Base-by-base conservation (phyloP, 1,140 invertebrate genomes). In the Reticulitermes speratus region DNA sequence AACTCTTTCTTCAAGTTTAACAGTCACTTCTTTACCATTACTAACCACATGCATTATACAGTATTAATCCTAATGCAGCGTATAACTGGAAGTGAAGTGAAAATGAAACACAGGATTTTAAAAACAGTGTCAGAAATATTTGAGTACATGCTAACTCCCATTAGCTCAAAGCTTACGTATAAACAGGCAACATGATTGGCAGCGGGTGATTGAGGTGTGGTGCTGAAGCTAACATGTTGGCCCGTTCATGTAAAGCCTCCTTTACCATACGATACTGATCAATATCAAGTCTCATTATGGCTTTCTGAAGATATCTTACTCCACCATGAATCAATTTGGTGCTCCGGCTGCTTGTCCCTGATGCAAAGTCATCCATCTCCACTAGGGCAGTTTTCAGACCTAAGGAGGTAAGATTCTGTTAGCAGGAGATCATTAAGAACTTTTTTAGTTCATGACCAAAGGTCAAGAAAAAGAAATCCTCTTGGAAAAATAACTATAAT, bases 321-420 rank as follows among this genome's bases (percentile, higher is more conserved):
- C 98, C 99, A n/a, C 99, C 99, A 91, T 99, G 99, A 88, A 99
- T 99, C 3, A 99, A 93, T 92, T 99, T 99, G 1, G 99, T 99
- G 89, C 97, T 98, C 82, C 97, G 93, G 87, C 97, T 99, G 48
- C 97, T 98, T 0, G 99, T 99, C 30, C 99, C 99, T 86, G 97
- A 98, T 12, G 97, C 96, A 93, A 99, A 99, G 91, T 99, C 99
- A 91, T 99, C 98, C 84, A 96, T 94, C 91, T 99, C 99, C 3
- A 99, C 96, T 52, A 99, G 90, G 0, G 98, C 98, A 23, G 99
- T 99, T 90, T 98, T 98, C 65, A 99, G 92, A 85, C 98, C 97
- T 97, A 88, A 55, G 52, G 44, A 88, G 23, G 75, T 65, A 86
- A 87, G 85, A 85, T 38, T n/a, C 75, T 85, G 55, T n/a, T 75